Base-by-base conservation (phyloP, 2,113 vertebrate genomes). In the Cranoglanis bouderius region DNA sequence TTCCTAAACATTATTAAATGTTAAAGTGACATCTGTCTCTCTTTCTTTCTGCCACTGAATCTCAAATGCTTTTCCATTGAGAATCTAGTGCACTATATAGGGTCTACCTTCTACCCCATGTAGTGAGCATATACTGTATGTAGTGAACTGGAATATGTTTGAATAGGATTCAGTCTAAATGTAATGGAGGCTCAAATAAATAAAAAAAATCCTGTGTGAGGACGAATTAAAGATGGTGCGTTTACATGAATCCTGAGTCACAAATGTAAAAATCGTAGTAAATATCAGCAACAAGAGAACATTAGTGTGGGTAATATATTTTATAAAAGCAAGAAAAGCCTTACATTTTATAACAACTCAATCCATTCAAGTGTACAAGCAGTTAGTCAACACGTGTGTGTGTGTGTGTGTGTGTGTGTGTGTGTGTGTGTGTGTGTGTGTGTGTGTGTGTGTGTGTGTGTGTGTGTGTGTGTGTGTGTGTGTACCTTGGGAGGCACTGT, bases 401-500 rank as follows among this genome's bases (percentile, higher is more conserved):
- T 53, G n/a, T 10, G 6, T 38, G 14, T 18, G 8, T 18, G 8
- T 21, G 13, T 13, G 7, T 93, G 6, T 38, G 14, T 18, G 8
- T 18, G 8, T 21, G 13, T 13, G 7, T 93, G 6, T 38, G 14
- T 18, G 8, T 18, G 8, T 21, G 13, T 13, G 7, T 93, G n/a
- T n/a, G 26, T 32, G 63, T 46, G 59, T 6, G 1, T 53, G n/a
- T 10, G 53, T 67, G 57, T 3, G 61, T 46, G 57, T 6, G 2
- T 49, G 46, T n/a, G 29, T 32, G 19, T 93, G 43, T 57, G 80
- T 90, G 6, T 38, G 14, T 18, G 8, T 18, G 8, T 21, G 13
- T 13, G 7, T 93, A 97, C 97, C 96, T 95, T 96, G 96, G 21
- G 97, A 97, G 53, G 96, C 96, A 67, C 94, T 97, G 94, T 98